These are phyloP conservation scores for Alethe castanea DNA, from an alignment of 2,113 vertebrate genomes.

Conservation along the genomic window DNA sequence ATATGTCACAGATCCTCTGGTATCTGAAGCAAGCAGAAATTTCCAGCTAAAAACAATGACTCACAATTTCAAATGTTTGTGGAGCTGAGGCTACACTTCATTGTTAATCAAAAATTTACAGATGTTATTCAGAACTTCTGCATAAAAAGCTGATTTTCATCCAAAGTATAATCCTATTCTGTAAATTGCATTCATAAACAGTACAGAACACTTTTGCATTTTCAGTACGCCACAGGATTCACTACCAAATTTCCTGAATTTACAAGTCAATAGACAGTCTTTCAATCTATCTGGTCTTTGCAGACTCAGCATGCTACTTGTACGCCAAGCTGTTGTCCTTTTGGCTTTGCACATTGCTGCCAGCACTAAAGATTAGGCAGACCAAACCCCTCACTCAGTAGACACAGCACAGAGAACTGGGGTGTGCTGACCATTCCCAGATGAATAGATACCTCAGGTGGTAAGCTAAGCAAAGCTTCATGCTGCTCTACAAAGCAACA, in stretches of 20 bases:
- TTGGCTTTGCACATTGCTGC: background rate
- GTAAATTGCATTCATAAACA: background rate
- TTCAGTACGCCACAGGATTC: background rate
- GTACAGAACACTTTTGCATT: background rate
- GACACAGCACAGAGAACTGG: background rate
- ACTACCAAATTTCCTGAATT: conserved; percentile 2
- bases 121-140: background rate
- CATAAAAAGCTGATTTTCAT: background rate
- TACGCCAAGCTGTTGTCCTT: conserved; percentile 46
- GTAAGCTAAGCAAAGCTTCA: background rate
- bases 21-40: background rate
- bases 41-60: background rate
- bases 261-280: conserved; percentile 21
- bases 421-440: background rate
- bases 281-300: conserved; percentile 19
- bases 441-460: background rate
- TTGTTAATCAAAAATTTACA: background rate
- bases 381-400: background rate
- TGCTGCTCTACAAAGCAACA: background rate
- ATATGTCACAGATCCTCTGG: background rate
- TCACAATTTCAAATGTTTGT: background rate
- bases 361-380: background rate
- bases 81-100: background rate
- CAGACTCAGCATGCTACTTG: conserved; percentile 29
- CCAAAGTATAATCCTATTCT: background rate